Evolutionary conservation across 2,797 vertebrate genomes (phyloP), one percentile per base, ranked within the genome.

Genomic region (Phylloscopus collybita): DNA sequence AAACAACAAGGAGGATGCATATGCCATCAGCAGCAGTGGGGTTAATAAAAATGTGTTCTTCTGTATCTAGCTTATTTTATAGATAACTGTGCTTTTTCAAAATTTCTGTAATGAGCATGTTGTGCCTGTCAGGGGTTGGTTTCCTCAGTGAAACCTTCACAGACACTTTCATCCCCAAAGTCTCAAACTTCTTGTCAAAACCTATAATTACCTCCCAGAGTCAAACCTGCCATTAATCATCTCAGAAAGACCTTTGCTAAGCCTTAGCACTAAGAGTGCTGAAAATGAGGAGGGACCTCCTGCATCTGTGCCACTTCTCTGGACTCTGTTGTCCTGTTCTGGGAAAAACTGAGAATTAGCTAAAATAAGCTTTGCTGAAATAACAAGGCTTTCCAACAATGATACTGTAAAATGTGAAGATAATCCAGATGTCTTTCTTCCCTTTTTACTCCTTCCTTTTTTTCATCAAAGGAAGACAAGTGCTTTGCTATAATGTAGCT

Each of bases 181-280:
- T 97, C 93, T 97, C 96, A 94, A 96, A 97, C 90, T 95, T 96
- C 91, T 83, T 93, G 90, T 96, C 95, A 96, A 90, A 97, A 89
- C 53, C 88, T 94, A 13, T 97, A 97, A 97, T 98, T 97, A 95
- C 90, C 93, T 92, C 88, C 96, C 86, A 91, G 78, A 95, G 94
- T 97, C 92, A 97, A 88, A 97, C 66, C 90, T 97, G 90, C 84
- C 94, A 96, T 97, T 97, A 97, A 97, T 96, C 92, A 96, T 92
- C 86, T 97, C 94, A 94, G 90, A 93, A 95, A 96, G 95, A 60
- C 42, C 82, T 88, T 74, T 93, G 54, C 67, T 94, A 87, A 97
- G 57, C 93, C 71, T 92, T 34, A 88, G 74, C 57, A 80, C 89
- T 93, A 51, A 78, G 86, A 96, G 80, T 51, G n/a, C 50, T 92